Evolutionary conservation across 2,797 vertebrate species (phyloP), one percentile per base, ranked within the genome.

Genomic region (Typhlichthys eigenmanni): DNA sequence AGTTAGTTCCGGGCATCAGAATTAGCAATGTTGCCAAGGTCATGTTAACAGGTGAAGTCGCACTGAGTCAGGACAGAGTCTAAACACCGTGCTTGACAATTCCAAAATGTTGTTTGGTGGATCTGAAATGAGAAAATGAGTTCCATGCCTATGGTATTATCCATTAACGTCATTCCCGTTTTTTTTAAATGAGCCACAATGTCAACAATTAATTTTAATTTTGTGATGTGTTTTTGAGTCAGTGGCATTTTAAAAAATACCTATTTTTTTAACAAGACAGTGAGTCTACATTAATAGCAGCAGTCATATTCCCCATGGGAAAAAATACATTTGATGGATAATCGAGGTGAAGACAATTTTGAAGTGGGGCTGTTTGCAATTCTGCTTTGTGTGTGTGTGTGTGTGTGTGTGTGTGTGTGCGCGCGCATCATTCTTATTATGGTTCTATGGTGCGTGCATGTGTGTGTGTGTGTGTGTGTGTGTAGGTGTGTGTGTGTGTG

Each of bases 1-100:
- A 79, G 83, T 90, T 88, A 87, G 77, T 79, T 77, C 65, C 57
- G 56, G 66, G 59, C 74, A 68, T 52, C 48, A 55, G 60, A 72
- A 61, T 75, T 16, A 47, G 57, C 58, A 24, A 64, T 63, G 53
- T 78, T 72, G 52, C 71, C 71, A 78, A 81, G 81, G 83, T 86
- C 71, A 55, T 58, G 0, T 3, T 72, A 56, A 64, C 12, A 10
- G 55, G n/a, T 3, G 16, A 63, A 47, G 58, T 49, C 45, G 34
- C 61, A 56, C 46, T 5, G 55, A 57, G 53, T 74, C 43, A 45
- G 17, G 14, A 50, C 1, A 3, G 50, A 34, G 16, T 63, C 43
- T 61, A 32, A 24, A 54, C 5, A 11, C 46, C 38, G 13, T 12
- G 13, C 11, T 29, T 5, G 5, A 46, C 12, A 38, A 6, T 38